phyloP scores from a whole-genome alignment of 2,888 invertebrate species.

The Limnephilus lunatus region DNA sequence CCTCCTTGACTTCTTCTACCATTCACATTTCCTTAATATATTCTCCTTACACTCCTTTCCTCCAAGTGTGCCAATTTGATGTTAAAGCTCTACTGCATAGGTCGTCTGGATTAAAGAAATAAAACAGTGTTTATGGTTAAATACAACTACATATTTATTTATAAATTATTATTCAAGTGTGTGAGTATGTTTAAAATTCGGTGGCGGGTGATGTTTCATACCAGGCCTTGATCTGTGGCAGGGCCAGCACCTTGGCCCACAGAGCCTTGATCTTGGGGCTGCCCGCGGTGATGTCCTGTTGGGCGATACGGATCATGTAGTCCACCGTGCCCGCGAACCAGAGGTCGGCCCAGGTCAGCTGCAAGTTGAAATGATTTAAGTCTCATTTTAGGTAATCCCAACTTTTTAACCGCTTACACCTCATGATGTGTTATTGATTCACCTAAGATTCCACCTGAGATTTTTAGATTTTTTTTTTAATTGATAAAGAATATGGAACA shows the following conservation, averaged over 20 bases:
- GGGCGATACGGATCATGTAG: slow-evolving; percentile 73
- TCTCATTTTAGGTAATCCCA: too few species aligned
- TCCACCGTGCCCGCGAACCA: slow-evolving; percentile 74
- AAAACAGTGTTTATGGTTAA: neutral
- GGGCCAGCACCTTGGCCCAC: slow-evolving; percentile 72
- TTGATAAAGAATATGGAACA: too few species aligned
- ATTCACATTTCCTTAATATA: too few species aligned
- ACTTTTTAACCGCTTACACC: neutral
- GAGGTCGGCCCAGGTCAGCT: slow-evolving; percentile 78
- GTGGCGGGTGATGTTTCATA: slow-evolving; percentile 75
- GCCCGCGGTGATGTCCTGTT: slow-evolving; percentile 72
- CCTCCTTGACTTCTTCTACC: too few species aligned
- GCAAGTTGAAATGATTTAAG: slow-evolving; percentile 5
- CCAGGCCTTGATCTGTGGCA: slow-evolving; percentile 78
- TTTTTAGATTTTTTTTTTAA: too few species aligned
- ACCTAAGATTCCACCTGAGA: too few species aligned
- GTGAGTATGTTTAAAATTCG: slow-evolving; percentile 65
- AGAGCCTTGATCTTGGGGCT: slow-evolving; percentile 75
- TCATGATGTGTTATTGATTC: too few species aligned
- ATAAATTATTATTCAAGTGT: neutral
- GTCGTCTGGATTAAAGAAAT: neutral
- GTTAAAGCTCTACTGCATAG: too few species aligned
- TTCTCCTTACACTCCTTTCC: too few species aligned
- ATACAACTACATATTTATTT: neutral
- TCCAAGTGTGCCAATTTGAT: too few species aligned